Percentiles rank a stretch among this genome's conserved stretches.
These are phyloP conservation scores for Parnassius apollo DNA, from an alignment of 2,888 invertebrate genomes.

Conservation along the genomic window DNA sequence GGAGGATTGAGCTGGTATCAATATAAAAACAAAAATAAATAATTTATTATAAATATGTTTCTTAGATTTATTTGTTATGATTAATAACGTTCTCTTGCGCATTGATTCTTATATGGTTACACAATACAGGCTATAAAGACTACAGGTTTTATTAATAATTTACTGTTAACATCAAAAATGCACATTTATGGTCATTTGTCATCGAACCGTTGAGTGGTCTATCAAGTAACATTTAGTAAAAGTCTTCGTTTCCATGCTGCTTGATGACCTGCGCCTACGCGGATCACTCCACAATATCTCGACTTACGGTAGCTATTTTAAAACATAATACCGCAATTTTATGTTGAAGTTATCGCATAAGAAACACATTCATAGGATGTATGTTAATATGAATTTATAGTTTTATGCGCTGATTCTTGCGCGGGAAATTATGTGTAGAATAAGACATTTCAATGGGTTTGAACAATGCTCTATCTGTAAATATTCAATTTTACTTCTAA, in stretches of 20 bases:
- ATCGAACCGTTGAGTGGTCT: constrained; percentile 1
- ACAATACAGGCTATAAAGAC: neutral
- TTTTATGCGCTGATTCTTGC: constrained; percentile 28
- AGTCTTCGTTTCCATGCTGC: constrained; percentile 26
- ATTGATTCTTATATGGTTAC: too few species aligned
- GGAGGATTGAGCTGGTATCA: too few species aligned
- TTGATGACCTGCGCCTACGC: constrained; percentile 51
- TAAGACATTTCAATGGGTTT: constrained; percentile 27
- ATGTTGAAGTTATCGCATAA: constrained; percentile 43
- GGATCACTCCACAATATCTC: constrained; percentile 30
- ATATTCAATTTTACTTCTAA: neutral
- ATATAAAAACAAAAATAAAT: too few species aligned
- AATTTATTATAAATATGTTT: too few species aligned
- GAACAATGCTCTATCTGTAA: constrained; percentile 9
- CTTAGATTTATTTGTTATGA: too few species aligned
- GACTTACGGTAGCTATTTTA: constrained; percentile 46
- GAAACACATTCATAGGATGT: constrained; percentile 32
- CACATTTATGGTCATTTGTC: constrained; percentile 5
- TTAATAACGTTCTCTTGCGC: too few species aligned
- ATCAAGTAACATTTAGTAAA: constrained; percentile 15
- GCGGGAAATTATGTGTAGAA: constrained; percentile 31
- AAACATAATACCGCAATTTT: constrained; percentile 49
- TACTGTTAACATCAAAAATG: constrained; percentile 2
- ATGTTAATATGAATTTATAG: constrained; percentile 36
- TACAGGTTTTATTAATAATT: constrained; percentile 6